Conservation (phyloP, 2,113 vertebrate species). For the Tylochromis polylepis region DNA sequence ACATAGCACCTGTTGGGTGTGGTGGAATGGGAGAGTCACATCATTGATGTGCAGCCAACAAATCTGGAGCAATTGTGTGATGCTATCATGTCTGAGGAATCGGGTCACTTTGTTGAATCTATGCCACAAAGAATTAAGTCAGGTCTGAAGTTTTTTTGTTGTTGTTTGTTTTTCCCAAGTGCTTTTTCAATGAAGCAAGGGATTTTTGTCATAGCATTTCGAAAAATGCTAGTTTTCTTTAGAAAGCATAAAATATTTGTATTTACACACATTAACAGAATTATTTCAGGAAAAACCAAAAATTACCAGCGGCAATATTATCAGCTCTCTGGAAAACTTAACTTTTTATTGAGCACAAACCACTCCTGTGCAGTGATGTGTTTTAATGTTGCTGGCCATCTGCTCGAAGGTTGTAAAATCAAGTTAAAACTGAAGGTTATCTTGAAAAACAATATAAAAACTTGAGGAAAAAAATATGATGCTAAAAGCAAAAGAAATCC, state of each 20-base stretch:
- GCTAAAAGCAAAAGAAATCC: not conserved
- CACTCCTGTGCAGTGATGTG: not conserved
- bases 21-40: not conserved
- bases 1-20: not conserved
- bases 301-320: not conserved
- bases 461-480: not conserved
- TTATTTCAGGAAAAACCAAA: not conserved
- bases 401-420: not conserved
- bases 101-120: not conserved
- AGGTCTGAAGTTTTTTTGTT: not conserved
- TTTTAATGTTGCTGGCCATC: too few relatives aligned
- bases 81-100: not conserved
- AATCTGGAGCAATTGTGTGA: not conserved
- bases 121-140: not conserved
- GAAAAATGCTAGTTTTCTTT: not conserved
- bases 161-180: not conserved
- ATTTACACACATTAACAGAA: not conserved
- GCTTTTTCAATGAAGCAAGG: not conserved
- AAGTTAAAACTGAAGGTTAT: not conserved
- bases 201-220: not conserved
- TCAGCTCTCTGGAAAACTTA: not conserved
- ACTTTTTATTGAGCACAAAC: not conserved
- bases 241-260: not conserved
- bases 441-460: not conserved
- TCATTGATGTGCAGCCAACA: not conserved